Base-by-base conservation (phyloP, 2,888 invertebrate genomes). In the Stenodema calcarata region DNA sequence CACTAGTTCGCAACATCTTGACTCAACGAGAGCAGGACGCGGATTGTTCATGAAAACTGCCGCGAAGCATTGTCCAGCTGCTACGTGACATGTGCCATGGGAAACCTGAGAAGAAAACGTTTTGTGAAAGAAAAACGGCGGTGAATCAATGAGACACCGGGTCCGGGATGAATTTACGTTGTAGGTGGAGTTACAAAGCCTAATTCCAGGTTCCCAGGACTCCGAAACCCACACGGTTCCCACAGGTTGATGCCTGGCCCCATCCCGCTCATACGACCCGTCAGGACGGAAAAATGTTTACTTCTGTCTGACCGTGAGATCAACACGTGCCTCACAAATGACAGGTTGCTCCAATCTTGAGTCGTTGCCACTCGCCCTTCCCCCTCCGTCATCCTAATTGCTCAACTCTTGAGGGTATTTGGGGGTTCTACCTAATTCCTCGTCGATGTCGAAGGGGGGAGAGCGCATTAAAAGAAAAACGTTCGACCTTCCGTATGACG, bases 251-350 rank as follows among this genome's bases (percentile, higher is more conserved):
- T 44, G 41, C 78, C 78, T 28, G 47, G 70, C 18, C 28, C 80
- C 14, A 30, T 16, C 54, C 79, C 41, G 6, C 70, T 76, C 80
- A 27, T 50, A 54, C 30, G 12, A 4, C 75, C 47, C 78, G 27
- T 27, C 27, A 44, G 35, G 42, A 70, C 35, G 82, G 70, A 70
- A 70, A 84, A 84, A 76, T 84, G 73, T 84, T 84, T 84, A 84
- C 84, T 84, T 76, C 84, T 84, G 84, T 84, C 84, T 41, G 41
- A 84, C 50, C 44, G 76, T 75, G 75, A 84, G 47, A 84, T 84
- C 76, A 75, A 84, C 84, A 84, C 84, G 84, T 84, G 84, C 84
- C 82, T 82, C 42, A 18, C 69, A 82, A 82, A 82, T 82, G 82
- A 82, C 82, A 44, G 82, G 81, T 82, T 35, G 35, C 42, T 11